phyloP scores from a whole-genome alignment of 2,888 invertebrate genomes.

The Raillietiella orientalis region DNA sequence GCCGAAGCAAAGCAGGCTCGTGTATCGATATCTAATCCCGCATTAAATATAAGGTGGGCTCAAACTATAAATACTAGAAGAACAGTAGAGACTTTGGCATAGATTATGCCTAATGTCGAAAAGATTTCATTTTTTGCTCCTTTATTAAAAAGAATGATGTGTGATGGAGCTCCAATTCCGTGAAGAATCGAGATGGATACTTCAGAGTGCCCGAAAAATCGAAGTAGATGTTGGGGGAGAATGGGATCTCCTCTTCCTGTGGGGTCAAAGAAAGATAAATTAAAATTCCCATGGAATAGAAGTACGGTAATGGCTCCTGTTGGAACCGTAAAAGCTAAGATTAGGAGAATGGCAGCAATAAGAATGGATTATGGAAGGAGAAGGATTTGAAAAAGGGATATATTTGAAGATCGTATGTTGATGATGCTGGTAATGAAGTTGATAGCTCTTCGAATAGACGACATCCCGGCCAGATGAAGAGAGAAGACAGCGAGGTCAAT shows the following conservation, averaged over 20 bases:
- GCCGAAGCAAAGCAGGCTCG: constrained; percentile 54
- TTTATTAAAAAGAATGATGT: constrained; percentile 37
- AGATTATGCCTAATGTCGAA: constrained; percentile 37
- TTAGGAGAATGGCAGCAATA: constrained; percentile 26
- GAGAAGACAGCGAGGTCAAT: constrained; percentile 1
- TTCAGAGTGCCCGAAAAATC: constrained; percentile 63
- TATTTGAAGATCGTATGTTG: constrained; percentile 27
- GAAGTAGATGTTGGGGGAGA: constrained; percentile 49
- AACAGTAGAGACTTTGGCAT: constrained; percentile 52
- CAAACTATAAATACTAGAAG: constrained; percentile 50
- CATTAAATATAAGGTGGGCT: constrained; percentile 55
- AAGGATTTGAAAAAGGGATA: constrained; percentile 27
- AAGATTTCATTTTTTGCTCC: constrained; percentile 40
- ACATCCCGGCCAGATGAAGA: constrained; percentile 34
- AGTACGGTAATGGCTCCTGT: constrained; percentile 48
- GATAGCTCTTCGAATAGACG: constrained; percentile 36
- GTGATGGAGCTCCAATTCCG: constrained; percentile 46
- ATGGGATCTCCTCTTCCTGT: constrained; percentile 45
- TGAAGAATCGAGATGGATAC: constrained; percentile 58
- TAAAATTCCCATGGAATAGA: constrained; percentile 41
- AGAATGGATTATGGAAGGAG: constrained; percentile 38
- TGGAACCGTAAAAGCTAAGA: constrained; percentile 35
- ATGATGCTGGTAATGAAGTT: constrained; percentile 44
- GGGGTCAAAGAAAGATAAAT: constrained; percentile 48
- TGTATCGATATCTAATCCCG: constrained; percentile 48